Percentiles rank a stretch among this genome's conserved stretches.
Evolutionary conservation across 2,113 vertebrate species (phyloP).

Genomic region (Isichthys henryi): DNA sequence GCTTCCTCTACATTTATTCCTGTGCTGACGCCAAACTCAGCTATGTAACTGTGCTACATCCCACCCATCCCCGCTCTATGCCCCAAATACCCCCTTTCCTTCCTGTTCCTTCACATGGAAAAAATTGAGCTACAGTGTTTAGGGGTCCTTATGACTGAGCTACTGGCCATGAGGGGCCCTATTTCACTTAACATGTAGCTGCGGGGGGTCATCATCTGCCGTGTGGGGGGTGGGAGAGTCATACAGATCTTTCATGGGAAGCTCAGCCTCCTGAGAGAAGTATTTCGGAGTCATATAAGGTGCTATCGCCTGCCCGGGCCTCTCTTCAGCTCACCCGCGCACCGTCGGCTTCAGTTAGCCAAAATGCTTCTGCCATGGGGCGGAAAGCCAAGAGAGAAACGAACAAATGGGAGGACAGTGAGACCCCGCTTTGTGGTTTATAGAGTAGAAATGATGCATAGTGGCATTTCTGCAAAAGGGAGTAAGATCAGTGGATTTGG

Average conservation of each 20-base stretch:
- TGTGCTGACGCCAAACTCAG: not conserved
- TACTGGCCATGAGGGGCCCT: not conserved
- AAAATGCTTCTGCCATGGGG: not conserved
- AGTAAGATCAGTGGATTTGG: not conserved
- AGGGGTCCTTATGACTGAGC: not conserved
- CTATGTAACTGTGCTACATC: not conserved
- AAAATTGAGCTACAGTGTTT: not conserved
- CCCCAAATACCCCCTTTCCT: not conserved
- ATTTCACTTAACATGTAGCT: not conserved
- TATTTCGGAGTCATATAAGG: not conserved
- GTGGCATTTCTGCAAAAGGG: not conserved
- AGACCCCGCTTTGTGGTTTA: not conserved
- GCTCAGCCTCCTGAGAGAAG: not conserved
- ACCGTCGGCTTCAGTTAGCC: not conserved
- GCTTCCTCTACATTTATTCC: not conserved
- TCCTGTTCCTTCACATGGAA: not conserved
- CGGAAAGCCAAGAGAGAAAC: not conserved
- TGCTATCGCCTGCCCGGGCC: not conserved
- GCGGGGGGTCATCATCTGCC: not conserved
- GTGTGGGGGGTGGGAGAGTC: not conserved
- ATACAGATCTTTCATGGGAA: not conserved
- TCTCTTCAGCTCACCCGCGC: not conserved
- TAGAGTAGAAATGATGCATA: not conserved
- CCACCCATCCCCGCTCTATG: not conserved
- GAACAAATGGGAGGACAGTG: not conserved